Evolutionary conservation across 2,797 vertebrate species (phyloP), one percentile per base, ranked within the genome.

Genomic region (Oreonectes daqikongensis): DNA sequence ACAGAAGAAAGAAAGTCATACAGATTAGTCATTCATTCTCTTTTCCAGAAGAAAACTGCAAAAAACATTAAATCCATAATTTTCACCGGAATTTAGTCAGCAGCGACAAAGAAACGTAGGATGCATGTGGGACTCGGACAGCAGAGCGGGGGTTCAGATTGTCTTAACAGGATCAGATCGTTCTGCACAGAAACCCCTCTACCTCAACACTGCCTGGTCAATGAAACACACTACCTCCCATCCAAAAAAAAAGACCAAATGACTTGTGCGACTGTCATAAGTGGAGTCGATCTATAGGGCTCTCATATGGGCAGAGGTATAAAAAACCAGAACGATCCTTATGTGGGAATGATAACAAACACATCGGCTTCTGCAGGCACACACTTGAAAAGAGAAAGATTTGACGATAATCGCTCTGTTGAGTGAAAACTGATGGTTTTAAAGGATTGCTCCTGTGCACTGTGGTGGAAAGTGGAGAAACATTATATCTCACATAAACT

Each of bases 361-460:
- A 80, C 82, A 80, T 72, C 46, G 61, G 5, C 73, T 78, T 78
- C 61, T 85, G 81, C 87, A 86, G 82, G 82, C 84, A 77, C 55
- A 79, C 82, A 85, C 85, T 84, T 84, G 83, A 87, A 69, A 73
- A 83, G 77, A 83, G 84, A 86, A 80, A 78, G 87, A 87, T 88
- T 80, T 74, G 76, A 72, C 12, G 77, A 90, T 88, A 82, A 84
- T 83, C 71, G 26, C 84, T 80, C 61, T 63, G 76, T 63, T 80
- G 55, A 82, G 77, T 77, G 82, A 79, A 82, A 86, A 79, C 60
- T 77, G 79, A 86, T 82, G 78, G 75, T 73, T 69, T 83, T 77
- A 26, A 77, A 83, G 61, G 80, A 80, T 75, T 86, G 69, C 63
- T 85, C 68, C 66, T 72, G 68, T 76, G 69, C 75, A 84, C n/a